phyloP scores from a whole-genome alignment of 2,888 invertebrate species.

The Lymantria monacha region DNA sequence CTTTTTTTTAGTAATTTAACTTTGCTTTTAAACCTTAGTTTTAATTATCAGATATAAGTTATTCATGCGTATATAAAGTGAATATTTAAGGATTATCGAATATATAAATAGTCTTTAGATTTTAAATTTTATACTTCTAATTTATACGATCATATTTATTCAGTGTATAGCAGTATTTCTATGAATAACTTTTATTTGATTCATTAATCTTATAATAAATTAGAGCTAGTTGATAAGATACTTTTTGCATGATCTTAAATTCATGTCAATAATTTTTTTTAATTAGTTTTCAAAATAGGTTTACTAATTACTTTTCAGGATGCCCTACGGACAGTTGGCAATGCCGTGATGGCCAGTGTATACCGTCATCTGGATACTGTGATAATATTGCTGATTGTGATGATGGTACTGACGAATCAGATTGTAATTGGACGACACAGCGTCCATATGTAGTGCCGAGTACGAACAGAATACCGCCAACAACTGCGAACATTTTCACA shows the following conservation, averaged over 20 bases:
- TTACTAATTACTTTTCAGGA: conserved; percentile 60
- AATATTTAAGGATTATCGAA: too few species aligned
- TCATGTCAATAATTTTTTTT: neutral
- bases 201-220: too few species aligned
- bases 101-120: too few species aligned
- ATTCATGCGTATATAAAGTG: too few species aligned
- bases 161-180: too few species aligned
- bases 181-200: too few species aligned
- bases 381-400: conserved; percentile 84
- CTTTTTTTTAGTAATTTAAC: too few species aligned
- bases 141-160: too few species aligned
- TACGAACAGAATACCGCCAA: neutral
- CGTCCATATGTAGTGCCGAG: neutral
- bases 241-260: neutral
- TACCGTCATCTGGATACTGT: conserved; percentile 83
- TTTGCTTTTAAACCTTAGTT: too few species aligned
- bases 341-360: conserved; percentile 86
- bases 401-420: conserved; percentile 86
- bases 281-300: neutral
- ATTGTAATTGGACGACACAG: conserved; percentile 58
- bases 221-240: neutral
- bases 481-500: neutral
- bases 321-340: conserved; percentile 86
- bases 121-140: too few species aligned
- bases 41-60: too few species aligned